A percentile compares a stretch with the other conserved stretches of the same genome.
Evolutionary conservation across 1,140 invertebrate species (phyloP).

Genomic region (Tetramorium alpestre): DNA sequence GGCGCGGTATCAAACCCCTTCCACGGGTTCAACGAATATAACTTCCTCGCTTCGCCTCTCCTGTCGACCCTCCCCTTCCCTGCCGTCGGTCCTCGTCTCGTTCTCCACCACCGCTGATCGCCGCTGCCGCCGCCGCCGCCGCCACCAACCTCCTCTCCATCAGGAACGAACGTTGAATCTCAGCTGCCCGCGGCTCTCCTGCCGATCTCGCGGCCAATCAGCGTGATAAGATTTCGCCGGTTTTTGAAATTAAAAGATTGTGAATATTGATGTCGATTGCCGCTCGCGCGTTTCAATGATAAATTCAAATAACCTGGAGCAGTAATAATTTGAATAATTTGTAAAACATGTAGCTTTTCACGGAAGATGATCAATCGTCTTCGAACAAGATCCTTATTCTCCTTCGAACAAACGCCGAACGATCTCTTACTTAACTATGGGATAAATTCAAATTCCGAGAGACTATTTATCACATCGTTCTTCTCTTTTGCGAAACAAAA

Average conservation of each 20-base stretch:
- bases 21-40: slow-evolving; percentile 69
- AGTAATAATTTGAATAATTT: neutral
- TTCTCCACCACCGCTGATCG: slow-evolving; percentile 55
- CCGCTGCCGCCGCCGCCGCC: slow-evolving; percentile 51
- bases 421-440: too few species aligned
- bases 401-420: neutral
- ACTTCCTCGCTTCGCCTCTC: slow-evolving; percentile 62
- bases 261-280: neutral
- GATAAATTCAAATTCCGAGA: neutral
- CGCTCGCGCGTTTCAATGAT: neutral
- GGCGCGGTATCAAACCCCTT: slow-evolving; percentile 68
- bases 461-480: slow-evolving; percentile 37
- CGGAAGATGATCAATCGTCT: neutral
- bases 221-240: too few species aligned
- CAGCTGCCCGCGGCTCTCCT: slow-evolving; percentile 34
- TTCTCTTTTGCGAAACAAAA: slow-evolving; percentile 29
- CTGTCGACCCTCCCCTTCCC: slow-evolving; percentile 55
- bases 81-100: slow-evolving; percentile 48
- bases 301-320: neutral
- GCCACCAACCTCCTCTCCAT: slow-evolving; percentile 37
- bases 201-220: slow-evolving; percentile 31
- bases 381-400: neutral
- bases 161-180: slow-evolving; percentile 59
- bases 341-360: neutral
- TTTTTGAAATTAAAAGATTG: neutral